Evolutionary conservation across 2,113 vertebrate genomes (phyloP).

Genomic region (Turdus rufiventris): DNA sequence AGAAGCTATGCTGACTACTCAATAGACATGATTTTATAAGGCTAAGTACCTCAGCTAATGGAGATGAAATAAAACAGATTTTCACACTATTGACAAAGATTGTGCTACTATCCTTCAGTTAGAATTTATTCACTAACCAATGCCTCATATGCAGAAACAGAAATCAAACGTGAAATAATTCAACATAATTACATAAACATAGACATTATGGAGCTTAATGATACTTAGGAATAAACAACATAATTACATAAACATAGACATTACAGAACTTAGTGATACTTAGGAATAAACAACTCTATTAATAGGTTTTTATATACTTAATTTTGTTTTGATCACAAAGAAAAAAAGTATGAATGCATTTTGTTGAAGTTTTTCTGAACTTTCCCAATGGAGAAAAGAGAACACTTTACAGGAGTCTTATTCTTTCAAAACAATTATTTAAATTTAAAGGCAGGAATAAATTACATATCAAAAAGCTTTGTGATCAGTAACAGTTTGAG

Average conservation of each 20-base stretch:
- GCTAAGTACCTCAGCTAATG: neutral
- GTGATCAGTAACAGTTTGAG: neutral
- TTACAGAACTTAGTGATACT: neutral
- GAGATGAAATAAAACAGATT: neutral
- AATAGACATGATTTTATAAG: neutral
- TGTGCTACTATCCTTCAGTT: neutral
- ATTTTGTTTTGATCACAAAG: neutral
- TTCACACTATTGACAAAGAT: neutral
- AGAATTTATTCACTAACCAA: neutral
- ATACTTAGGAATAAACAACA: neutral
- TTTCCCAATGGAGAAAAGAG: neutral
- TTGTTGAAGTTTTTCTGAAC: neutral
- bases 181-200: neutral
- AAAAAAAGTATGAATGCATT: neutral
- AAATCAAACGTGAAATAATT: neutral
- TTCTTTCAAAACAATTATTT: neutral
- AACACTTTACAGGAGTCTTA: neutral
- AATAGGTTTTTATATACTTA: neutral
- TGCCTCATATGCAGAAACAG: neutral
- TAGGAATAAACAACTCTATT: neutral
- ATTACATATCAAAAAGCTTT: neutral
- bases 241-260: neutral
- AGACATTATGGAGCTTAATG: neutral
- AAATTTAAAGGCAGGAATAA: neutral
- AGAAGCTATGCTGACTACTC: neutral